These are phyloP conservation scores for Tinamus major DNA, from an alignment of 2,797 vertebrate species.

Conservation along the genomic window DNA sequence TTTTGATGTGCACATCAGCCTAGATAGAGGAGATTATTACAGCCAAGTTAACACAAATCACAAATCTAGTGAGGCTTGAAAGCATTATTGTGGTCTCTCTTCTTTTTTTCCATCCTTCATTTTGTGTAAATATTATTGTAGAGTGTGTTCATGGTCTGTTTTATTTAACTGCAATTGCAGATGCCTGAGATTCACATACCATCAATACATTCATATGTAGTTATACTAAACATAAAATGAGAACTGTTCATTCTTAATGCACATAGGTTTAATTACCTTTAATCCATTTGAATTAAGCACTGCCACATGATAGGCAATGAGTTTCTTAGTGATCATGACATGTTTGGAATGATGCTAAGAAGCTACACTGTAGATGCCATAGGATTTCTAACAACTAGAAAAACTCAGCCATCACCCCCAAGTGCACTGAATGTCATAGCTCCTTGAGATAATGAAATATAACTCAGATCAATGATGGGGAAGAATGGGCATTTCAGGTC, in stretches of 20 bases:
- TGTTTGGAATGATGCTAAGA: neutral
- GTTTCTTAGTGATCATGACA: neutral
- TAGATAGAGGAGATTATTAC: conserved; percentile 16
- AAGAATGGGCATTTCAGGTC: neutral
- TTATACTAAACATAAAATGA: conserved; percentile 43
- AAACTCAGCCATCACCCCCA: neutral
- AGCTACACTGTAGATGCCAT: neutral
- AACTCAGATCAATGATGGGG: neutral
- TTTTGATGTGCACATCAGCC: conserved; percentile 22
- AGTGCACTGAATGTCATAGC: neutral
- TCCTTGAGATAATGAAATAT: neutral
- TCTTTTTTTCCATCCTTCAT: conserved; percentile 10
- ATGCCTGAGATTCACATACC: conserved; percentile 37
- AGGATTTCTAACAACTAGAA: neutral
- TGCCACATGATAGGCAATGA: neutral
- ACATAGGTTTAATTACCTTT: conserved; percentile 41
- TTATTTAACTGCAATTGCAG: conserved; percentile 31
- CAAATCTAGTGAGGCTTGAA: conserved; percentile 30
- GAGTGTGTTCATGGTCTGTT: conserved; percentile 45
- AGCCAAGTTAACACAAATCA: conserved; percentile 25
- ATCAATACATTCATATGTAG: neutral
- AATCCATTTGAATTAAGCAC: conserved; percentile 6
- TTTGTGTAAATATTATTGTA: conserved; percentile 39
- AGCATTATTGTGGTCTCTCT: conserved; percentile 10
- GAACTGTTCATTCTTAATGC: neutral